Base-by-base conservation (phyloP, 2,888 invertebrate genomes). In the Trissoscelio sp. region DNA sequence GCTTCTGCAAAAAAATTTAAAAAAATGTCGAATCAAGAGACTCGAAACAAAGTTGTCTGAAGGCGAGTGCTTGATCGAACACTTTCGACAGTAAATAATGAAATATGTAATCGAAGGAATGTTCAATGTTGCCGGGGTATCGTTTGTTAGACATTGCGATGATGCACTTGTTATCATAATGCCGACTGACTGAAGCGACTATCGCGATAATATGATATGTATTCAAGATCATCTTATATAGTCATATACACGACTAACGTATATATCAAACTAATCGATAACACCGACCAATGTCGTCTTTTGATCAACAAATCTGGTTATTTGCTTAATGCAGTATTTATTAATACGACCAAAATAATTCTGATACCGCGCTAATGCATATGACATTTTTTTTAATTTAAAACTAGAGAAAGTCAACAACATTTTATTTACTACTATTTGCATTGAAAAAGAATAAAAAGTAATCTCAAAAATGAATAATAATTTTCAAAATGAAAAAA, bases 141-240 rank as follows among this genome's bases (percentile, higher is more conserved):
- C 66, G 24, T 55, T 69, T 64, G 64, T 53, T 58, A 28, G 53
- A 72, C 81, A 58, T 66, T 53, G 75, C 72, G 64, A 66, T 75
- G 75, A 81, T 81, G 77, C 81, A 62, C 74, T 81, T 78, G 81
- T 81, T 81, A 78, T 81, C 78, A 82, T 74, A 79, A 79, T 64
- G 69, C 46, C 46, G 53, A 62, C 22, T 73, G 73, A 70, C 24
- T 60, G 62, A 62, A 77, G 18, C 48, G 70, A 69, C 81, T 73
- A 78, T 66, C 78, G 77, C 72, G 83, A 83, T 82, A 82, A 79
- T 69, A 64, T 24, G 81, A 82, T 82, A 79, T 75, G 62, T 69
- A 70, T 74, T 81, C 77, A 79, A 81, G 83, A 83, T 81, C 79
- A 69, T 70, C 67, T 69, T 83, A 67, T 81, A 72, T 64, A 42